Percentiles rank a stretch among this genome's conserved stretches.
These are phyloP conservation scores for Sclerurus mexicanus DNA, from an alignment of 2,113 vertebrate genomes.

Conservation along the genomic window DNA sequence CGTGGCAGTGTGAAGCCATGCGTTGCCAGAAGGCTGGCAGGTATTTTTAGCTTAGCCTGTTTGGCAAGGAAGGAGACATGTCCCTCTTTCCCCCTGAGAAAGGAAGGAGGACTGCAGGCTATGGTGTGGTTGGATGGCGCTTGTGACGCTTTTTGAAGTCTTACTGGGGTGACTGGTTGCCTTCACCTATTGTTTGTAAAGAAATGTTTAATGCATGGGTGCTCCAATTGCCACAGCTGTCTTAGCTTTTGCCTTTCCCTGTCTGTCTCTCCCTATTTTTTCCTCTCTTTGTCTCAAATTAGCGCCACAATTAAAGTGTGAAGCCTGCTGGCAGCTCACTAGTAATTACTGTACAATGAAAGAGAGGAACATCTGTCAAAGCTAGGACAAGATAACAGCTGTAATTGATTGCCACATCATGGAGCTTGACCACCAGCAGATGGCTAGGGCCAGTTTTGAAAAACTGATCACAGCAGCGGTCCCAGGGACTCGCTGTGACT, in stretches of 20 bases:
- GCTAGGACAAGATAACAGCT: conserved; percentile 72
- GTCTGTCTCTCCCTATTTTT: conserved; percentile 53
- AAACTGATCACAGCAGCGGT: not conserved
- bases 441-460: conserved; percentile 50
- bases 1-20: not conserved
- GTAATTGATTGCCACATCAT: conserved; percentile 72
- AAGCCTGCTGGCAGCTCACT: conserved; percentile 71
- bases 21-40: conserved; percentile 16
- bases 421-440: conserved; percentile 71
- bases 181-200: conserved; percentile 7
- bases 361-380: conserved; percentile 72
- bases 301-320: conserved; percentile 69
- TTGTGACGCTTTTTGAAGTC: not conserved
- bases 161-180: not conserved
- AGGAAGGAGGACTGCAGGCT: not conserved
- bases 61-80: not conserved
- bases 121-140: not conserved
- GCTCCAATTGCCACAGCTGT: conserved; percentile 8
- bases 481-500: not conserved
- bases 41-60: conserved; percentile 44
- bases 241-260: conserved; percentile 41
- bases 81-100: not conserved
- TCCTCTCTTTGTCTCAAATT: conserved; percentile 70
- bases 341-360: conserved; percentile 72
- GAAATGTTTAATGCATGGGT: conserved; percentile 1